A percentile compares a stretch with the other conserved stretches of the same genome.
Conservation (phyloP, 2,797 vertebrate species). For the Myoxocephalus aenaeus region DNA sequence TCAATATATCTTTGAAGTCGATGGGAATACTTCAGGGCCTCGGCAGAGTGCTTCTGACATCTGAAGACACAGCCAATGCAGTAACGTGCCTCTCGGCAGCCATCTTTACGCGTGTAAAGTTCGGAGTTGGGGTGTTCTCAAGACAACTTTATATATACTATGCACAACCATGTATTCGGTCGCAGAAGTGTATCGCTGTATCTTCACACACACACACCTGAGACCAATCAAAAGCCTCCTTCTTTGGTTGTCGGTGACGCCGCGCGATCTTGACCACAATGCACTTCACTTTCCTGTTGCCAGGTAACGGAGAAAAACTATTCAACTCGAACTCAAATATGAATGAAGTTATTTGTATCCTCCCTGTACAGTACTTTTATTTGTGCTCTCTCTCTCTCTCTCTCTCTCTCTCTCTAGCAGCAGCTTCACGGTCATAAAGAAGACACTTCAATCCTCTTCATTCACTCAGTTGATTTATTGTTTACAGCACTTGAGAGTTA, state of each 20-base stretch:
- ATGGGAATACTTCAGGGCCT: too few relatives aligned
- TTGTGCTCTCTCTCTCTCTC: not conserved
- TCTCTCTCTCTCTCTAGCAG: not conserved
- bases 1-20: too few relatives aligned
- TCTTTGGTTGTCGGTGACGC: not conserved
- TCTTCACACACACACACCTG: too few relatives aligned
- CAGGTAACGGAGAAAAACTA: conserved; percentile 24
- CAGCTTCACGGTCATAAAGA: not conserved
- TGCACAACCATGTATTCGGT: not conserved
- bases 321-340: not conserved
- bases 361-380: not conserved
- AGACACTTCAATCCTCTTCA: conserved; percentile 31
- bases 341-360: not conserved
- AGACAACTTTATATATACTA: too few relatives aligned
- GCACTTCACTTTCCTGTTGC: conserved; percentile 20
- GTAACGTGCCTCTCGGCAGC: not conserved
- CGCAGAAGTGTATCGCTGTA: not conserved
- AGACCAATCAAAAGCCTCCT: not conserved
- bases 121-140: not conserved
- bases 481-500: conserved; percentile 7
- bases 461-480: conserved; percentile 33
- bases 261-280: not conserved
- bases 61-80: too few relatives aligned
- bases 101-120: not conserved
- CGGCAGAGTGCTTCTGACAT: too few relatives aligned